phyloP scores from a whole-genome alignment of 2,113 vertebrate species.

The Cariama cristata region DNA sequence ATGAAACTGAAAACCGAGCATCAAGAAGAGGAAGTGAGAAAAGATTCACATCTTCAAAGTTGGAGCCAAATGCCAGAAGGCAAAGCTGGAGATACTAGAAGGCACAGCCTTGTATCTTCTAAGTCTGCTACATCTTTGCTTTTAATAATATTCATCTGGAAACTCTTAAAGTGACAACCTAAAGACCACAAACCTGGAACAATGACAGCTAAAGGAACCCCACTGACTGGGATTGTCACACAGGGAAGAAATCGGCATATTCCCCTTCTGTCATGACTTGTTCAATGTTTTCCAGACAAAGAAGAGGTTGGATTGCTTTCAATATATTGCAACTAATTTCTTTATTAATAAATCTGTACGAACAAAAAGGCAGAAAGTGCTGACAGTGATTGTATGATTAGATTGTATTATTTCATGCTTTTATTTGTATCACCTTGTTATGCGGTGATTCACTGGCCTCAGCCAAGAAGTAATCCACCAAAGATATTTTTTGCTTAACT shows the following conservation, averaged over 20 bases:
- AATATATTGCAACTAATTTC: not conserved
- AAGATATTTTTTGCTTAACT: not conserved
- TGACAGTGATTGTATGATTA: not conserved
- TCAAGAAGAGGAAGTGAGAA: conserved; percentile 26
- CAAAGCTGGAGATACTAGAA: not conserved
- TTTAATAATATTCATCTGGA: not conserved
- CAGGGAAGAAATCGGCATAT: not conserved
- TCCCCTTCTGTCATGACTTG: not conserved
- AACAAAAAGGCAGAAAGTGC: not conserved
- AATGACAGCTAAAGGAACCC: not conserved
- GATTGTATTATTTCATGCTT: not conserved
- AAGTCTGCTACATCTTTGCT: not conserved
- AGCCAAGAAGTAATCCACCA: not conserved
- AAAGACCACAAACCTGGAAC: not conserved
- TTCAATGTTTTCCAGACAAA: not conserved
- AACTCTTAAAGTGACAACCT: not conserved
- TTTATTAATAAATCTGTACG: not conserved
- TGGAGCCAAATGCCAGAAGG: not conserved
- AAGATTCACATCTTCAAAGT: conserved; percentile 26
- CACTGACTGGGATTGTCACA: not conserved
- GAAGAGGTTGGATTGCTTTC: not conserved
- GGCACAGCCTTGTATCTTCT: not conserved
- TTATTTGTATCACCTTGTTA: not conserved
- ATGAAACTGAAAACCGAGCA: not conserved
- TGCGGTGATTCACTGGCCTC: not conserved